Base-by-base conservation (phyloP, 1,140 invertebrate species). In the Neodiprion pinetum region DNA sequence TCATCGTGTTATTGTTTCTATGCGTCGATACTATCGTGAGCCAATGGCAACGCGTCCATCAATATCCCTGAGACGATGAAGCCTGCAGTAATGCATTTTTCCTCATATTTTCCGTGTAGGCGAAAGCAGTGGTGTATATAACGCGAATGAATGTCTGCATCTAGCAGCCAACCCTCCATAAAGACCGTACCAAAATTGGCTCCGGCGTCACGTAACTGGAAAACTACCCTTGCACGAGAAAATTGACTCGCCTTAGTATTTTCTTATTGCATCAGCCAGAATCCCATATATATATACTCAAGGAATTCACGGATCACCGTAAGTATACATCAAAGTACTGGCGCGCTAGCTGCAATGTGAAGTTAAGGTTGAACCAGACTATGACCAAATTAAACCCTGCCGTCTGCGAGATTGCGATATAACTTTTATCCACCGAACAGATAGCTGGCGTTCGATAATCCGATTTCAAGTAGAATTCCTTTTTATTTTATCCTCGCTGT, bases 161-260 rank as follows among this genome's bases (percentile, higher is more conserved):
- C 53, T 17, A 9, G 53, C 11, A 61, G n/a, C 53, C 53, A 9
- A 17, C 3, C 53, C 53, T 61, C 53, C n/a, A 61, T 40, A 61
- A 61, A 61, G 53, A 61, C 53, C 53, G 11, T 5, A 14, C 53
- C 53, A 4, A 61, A 61, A 61, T 61, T 61, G 53, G 53, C 53
- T 61, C n/a, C 53, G n/a, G 53, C 53, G 53, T 61, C 53, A 61
- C 53, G 53, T 61, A 61, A 17, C 53, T 61, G 53, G 53, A 61
- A 61, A 61, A 61, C 53, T 61, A 61, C 53, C 7, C 53, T 61
- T 61, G 28, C 28, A 61, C 53, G 53, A 17, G 11, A 61, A 61
- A 61, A 17, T 61, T 61, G 53, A 61, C 53, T 7, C 53, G 53
- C 53, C 53, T 61, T 61, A 61, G 4, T 61, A 17, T 61, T 61